Evolutionary conservation across 2,113 vertebrate genomes (phyloP).

Genomic region (western clawed frog (Xenopus tropicalis)): UCB_Xtro_10.0 CM004444.2:138691001-138691500

Average conservation of each 20-base stretch:
- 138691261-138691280: constrained; percentile 25
- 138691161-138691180: constrained; percentile 18
- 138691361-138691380: constrained; percentile 44
- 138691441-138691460: too few species aligned
- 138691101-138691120: not conserved
- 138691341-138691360: constrained; percentile 35
- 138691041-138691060: not conserved
- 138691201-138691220: constrained; percentile 8
- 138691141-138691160: constrained; percentile 1
- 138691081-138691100: not conserved
- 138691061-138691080: not conserved
- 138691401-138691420: constrained; percentile 41
- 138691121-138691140: too few species aligned
- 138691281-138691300: constrained; percentile 12
- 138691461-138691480: too few species aligned
- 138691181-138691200: constrained; percentile 20
- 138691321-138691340: constrained; percentile 25
- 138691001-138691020: constrained; percentile 38
- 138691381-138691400: constrained; percentile 21
- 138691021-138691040: constrained; percentile 29
- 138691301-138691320: constrained; percentile 35
- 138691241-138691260: constrained; percentile 9
- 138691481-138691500: too few species aligned
- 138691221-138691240: constrained; percentile 24
- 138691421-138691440: not conserved